Evolutionary conservation across 2,888 invertebrate genomes (phyloP), one percentile per base, ranked within the genome.

Genomic region (Terebella lapidaria): DNA sequence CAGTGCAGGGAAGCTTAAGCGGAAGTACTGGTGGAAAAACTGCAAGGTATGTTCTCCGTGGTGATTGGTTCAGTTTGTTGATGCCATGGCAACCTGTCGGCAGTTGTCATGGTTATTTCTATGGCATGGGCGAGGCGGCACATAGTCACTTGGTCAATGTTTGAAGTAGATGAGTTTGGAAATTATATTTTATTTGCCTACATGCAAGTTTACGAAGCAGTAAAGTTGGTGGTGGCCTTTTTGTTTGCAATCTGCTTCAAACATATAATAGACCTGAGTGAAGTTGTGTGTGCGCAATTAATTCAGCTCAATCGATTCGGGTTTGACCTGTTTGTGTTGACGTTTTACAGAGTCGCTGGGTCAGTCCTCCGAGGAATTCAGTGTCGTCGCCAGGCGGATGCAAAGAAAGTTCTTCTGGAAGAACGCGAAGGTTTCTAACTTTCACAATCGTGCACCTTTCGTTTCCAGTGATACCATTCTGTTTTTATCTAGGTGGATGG

Each of bases 11-110:
- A 67, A 71, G 58, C 58, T 71, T 56, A 69, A 68, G 63, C 59
- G 71, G 55, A 72, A 71, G 52, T 70, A 66, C 46, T 72, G 69
- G 68, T 72, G 71, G 71, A 66, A 72, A 58, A 71, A 71, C 58
- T 61, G 61, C 61, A 72, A 72, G 70, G 71, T 70, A 52, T 22
- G n/a, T 27, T 42, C 5, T 15, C 25, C 10, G n/a, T 24, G 24
- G 18, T 45, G 18, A 5, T 22, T 22, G 3, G 24, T 10, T 26
- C 18, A 58, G 18, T 55, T 15, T 35, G 42, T 15, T 55, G 55
- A 15, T 53, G 18, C 28, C 28, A 2, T 53, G 3, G 27, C 22
- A 20, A 27, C 28, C 18, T n/a, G 15, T 53, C 18, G 28, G 22
- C 53, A 22, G 53, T 18, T 53, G 4, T 4, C 56, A 28, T 18